Conservation (phyloP, 1,140 invertebrate genomes). For the Kradibia gibbosae region DNA sequence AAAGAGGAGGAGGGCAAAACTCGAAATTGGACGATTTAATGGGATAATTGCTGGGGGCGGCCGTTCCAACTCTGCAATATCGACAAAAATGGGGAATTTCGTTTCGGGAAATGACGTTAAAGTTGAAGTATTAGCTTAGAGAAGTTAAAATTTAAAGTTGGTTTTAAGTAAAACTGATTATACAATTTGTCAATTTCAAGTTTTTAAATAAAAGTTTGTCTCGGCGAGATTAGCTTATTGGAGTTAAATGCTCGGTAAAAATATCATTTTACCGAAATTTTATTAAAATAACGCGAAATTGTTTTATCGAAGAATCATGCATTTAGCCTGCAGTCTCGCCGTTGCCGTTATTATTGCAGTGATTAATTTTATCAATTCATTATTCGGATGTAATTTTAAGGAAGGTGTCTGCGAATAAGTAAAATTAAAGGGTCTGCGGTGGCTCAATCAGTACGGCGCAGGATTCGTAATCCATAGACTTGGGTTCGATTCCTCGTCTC, state of each 20-base stretch:
- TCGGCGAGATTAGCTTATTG: neutral
- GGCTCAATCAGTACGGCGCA: neutral
- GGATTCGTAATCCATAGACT: conserved; percentile 8
- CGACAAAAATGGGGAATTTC: neutral
- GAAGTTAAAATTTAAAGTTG: conserved; percentile 23
- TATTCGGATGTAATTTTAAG: neutral
- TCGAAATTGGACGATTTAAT: neutral
- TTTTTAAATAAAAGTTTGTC: conserved; percentile 3
- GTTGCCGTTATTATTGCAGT: neutral
- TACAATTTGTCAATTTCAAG: conserved; percentile 8
- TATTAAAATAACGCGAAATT: neutral
- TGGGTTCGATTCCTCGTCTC: neutral
- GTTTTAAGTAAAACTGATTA: neutral
- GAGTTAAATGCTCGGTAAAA: neutral
- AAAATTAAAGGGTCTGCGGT: neutral
- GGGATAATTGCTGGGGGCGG: neutral
- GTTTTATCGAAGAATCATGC: neutral
- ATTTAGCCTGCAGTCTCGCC: neutral
- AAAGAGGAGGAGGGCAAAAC: neutral
- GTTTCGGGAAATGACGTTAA: neutral
- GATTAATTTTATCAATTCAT: neutral
- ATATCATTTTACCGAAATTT: neutral
- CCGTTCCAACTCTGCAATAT: neutral
- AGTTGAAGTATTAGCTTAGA: neutral
- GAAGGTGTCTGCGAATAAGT: neutral